Percentiles rank a stretch among this genome's conserved stretches.
phyloP scores from a whole-genome alignment of 2,888 invertebrate species.

The Sarcophaga variegata region DNA sequence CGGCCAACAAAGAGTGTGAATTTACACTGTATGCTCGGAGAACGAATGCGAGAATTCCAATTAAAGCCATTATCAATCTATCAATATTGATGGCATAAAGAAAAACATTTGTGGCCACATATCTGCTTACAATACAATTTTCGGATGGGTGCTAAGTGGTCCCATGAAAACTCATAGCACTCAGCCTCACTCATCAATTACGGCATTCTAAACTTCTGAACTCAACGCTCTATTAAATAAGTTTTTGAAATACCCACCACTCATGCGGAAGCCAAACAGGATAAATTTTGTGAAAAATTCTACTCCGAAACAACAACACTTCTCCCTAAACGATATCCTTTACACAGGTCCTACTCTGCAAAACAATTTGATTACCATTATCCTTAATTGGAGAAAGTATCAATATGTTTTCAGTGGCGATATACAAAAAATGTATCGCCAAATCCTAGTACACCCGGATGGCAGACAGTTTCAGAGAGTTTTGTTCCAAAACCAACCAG shows the following conservation, averaged over 20 bases:
- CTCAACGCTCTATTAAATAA: not conserved
- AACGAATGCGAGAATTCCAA: not conserved
- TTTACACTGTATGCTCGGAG: not conserved
- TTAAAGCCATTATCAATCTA: constrained; percentile 26
- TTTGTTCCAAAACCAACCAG: too few relatives aligned
- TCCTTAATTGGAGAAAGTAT: too few relatives aligned
- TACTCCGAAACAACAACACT: not conserved
- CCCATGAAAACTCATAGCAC: not conserved
- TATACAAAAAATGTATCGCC: too few relatives aligned
- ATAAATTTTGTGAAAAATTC: too few relatives aligned
- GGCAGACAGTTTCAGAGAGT: too few relatives aligned
- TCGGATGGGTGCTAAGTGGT: constrained; percentile 41
- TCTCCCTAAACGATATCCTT: constrained; percentile 57
- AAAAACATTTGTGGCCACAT: constrained; percentile 33
- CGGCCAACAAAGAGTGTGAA: not conserved
- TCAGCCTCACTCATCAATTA: not conserved
- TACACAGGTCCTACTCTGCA: constrained; percentile 47
- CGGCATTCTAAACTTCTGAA: not conserved
- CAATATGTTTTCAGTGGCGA: too few relatives aligned
- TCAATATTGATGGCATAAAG: not conserved
- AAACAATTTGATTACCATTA: constrained; percentile 41
- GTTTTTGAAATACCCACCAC: too few relatives aligned
- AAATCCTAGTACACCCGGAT: too few relatives aligned
- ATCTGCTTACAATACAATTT: constrained; percentile 30
- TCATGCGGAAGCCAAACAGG: too few relatives aligned